Base-by-base conservation (phyloP, 2,888 invertebrate genomes). In the Galerucella pusilla region DNA sequence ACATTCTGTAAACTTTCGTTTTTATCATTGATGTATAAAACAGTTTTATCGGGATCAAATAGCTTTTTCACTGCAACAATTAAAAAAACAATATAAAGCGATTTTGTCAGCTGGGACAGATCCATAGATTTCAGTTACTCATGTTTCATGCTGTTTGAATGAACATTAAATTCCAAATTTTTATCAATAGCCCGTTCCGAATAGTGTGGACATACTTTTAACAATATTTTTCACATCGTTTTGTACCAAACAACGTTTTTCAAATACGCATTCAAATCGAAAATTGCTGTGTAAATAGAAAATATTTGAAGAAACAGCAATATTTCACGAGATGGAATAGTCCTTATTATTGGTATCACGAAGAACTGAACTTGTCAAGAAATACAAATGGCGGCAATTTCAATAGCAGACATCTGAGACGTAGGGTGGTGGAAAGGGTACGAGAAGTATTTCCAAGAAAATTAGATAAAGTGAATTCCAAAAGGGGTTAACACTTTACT, bases 311-410 rank as follows among this genome's bases (percentile, higher is more conserved):
- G 63, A 25, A 64, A 64, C 54, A 46, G 70, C 70, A 64, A 70
- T 70, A 70, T 70, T 70, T 64, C 35, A 63, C 12, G 12, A 42
- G 57, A 42, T 42, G 64, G 35, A 64, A 70, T 75, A 75, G 68
- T 75, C 72, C 79, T 81, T 81, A 80, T 81, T 81, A 81, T 81
- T 81, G 77, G 81, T 75, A 80, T 81, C 81, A 81, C 81, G 75
- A 52, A 72, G 80, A 81, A 80, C 79, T 79, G 80, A 80, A 80
- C 79, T 81, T 81, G 81, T 81, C 81, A 80, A 81, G 81, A 78
- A 79, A 80, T 81, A 81, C 80, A 81, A 81, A 81, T 81, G 79
- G 81, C 80, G 79, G 74, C 80, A 81, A 81, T 81, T 81, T 79
- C 73, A 76, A 78, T 79, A 75, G 74, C 77, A 74, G 73, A 71